These are phyloP conservation scores for Candidula unifasciata DNA, from an alignment of 2,888 invertebrate genomes.

Conservation along the genomic window DNA sequence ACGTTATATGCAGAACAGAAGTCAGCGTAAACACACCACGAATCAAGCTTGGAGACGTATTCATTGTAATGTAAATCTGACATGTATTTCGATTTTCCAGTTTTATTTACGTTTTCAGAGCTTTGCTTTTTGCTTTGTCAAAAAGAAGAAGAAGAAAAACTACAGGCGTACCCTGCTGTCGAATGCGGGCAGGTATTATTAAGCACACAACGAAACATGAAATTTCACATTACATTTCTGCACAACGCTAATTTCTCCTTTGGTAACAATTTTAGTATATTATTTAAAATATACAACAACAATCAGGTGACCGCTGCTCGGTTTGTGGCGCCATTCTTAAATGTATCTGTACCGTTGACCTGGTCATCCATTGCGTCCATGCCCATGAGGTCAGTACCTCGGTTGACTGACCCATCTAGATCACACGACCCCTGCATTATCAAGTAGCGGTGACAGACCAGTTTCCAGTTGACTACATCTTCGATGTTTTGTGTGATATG, in stretches of 20 bases:
- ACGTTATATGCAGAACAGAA: too few species aligned
- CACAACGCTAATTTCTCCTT: background rate
- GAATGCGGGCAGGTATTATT: too few species aligned
- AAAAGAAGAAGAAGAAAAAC: too few species aligned
- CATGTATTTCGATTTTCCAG: too few species aligned
- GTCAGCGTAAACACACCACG: too few species aligned
- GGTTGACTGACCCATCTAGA: conserved; percentile 25
- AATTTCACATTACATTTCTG: background rate
- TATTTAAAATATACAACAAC: background rate
- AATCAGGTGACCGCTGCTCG: background rate
- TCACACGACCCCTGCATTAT: conserved; percentile 60
- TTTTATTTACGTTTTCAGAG: too few species aligned
- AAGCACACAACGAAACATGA: background rate
- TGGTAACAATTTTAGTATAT: background rate
- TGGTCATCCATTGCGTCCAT: conserved; percentile 38
- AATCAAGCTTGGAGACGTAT: too few species aligned
- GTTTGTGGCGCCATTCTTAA: background rate
- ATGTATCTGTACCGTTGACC: background rate
- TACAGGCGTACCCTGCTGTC: too few species aligned
- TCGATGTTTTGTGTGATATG: conserved; percentile 70
- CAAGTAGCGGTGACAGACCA: conserved; percentile 73
- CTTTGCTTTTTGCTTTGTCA: too few species aligned
- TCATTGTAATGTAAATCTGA: too few species aligned
- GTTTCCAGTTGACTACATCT: conserved; percentile 75
- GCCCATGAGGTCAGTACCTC: conserved; percentile 16